These are phyloP conservation scores for Jacana jacana DNA, from an alignment of 2,113 vertebrate genomes.

Conservation along the genomic window DNA sequence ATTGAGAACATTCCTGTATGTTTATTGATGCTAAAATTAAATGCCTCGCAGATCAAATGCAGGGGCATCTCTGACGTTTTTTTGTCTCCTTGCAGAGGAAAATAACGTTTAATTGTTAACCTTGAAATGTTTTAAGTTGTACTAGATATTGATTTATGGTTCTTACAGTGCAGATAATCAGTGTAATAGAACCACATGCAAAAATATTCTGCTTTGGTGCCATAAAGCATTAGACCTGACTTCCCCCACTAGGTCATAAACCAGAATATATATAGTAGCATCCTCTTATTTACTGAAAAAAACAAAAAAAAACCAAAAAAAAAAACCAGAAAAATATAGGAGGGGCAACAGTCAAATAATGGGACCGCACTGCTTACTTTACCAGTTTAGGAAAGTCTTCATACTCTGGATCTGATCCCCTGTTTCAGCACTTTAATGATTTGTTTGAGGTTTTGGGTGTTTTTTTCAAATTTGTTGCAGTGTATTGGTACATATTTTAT, in stretches of 20 bases:
- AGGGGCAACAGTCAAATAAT: not conserved
- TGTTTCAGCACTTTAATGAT: not conserved
- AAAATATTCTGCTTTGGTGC: conserved; percentile 7
- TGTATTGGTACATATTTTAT: not conserved
- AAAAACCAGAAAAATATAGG: not conserved
- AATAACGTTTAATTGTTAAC: not conserved
- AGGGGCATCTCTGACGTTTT: not conserved
- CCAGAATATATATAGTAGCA: conserved; percentile 9
- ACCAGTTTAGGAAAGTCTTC: not conserved
- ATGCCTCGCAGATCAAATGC: not conserved
- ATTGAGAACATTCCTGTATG: not conserved
- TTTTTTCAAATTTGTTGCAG: not conserved
- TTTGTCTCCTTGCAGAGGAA: not conserved
- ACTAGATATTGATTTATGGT: not conserved
- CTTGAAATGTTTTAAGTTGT: not conserved
- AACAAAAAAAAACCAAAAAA: not conserved
- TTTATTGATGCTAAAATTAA: not conserved
- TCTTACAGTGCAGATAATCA: not conserved
- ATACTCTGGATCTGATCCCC: not conserved
- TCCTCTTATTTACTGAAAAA: not conserved
- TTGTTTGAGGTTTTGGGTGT: not conserved
- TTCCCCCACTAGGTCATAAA: not conserved
- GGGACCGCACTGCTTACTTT: not conserved
- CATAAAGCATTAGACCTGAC: not conserved
- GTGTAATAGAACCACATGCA: not conserved